These are phyloP conservation scores for Lichenostomus cassidix DNA, from an alignment of 2,113 vertebrate genomes.

Conservation along the genomic window DNA sequence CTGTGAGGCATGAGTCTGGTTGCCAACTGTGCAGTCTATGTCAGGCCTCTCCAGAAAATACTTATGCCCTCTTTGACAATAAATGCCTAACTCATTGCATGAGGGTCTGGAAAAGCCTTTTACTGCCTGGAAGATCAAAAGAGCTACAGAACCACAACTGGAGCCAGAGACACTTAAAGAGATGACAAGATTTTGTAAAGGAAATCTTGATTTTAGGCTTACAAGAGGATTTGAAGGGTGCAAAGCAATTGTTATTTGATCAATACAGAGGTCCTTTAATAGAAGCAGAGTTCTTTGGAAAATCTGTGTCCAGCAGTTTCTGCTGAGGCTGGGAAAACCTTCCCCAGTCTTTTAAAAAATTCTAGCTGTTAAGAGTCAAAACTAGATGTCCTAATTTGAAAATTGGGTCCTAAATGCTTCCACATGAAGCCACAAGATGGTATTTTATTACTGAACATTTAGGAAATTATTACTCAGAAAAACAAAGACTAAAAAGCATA, in stretches of 20 bases:
- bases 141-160: background rate
- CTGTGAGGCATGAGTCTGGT: background rate
- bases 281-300: background rate
- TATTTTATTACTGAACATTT: background rate
- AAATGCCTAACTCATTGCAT: background rate
- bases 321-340: background rate
- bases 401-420: conserved; percentile 3
- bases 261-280: background rate
- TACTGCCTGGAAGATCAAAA: conserved; percentile 25
- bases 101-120: conserved; percentile 8
- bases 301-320: background rate
- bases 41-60: background rate
- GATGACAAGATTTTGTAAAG: background rate
- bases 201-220: background rate
- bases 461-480: background rate
- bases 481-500: background rate
- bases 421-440: background rate
- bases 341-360: background rate
- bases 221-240: background rate
- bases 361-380: background rate
- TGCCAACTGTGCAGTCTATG: background rate
- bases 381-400: conserved; percentile 17
- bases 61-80: background rate
- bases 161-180: background rate
- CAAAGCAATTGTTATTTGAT: background rate